phyloP scores from a whole-genome alignment of 2,113 vertebrate genomes.

The Lichenostomus cassidix region DNA sequence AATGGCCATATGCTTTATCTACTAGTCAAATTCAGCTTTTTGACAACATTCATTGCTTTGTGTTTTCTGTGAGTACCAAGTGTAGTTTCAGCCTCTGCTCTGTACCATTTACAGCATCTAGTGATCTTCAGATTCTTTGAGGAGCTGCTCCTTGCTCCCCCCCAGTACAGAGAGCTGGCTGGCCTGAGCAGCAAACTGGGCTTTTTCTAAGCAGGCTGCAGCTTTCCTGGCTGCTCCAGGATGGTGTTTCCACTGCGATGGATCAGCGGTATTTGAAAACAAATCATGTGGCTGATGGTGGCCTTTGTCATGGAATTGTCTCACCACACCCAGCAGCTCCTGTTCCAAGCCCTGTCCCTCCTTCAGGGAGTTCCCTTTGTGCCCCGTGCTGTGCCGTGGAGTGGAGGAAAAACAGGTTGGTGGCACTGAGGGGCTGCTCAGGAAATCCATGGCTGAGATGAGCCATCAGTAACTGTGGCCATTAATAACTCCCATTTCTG shows the following conservation, averaged over 20 bases:
- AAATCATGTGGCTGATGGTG: not conserved
- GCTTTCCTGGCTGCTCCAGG: not conserved
- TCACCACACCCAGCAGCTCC: fast-evolving
- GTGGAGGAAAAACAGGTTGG: too few relatives aligned
- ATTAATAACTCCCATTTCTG: fast-evolving
- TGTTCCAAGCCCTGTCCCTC: not conserved
- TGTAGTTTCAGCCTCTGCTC: fast-evolving
- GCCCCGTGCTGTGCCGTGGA: fast-evolving
- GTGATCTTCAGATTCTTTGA: not conserved
- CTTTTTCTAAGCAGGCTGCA: not conserved
- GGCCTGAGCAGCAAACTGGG: not conserved
- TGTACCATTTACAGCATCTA: not conserved
- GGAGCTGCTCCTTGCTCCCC: not conserved
- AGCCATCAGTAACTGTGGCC: fast-evolving
- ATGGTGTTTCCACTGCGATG: not conserved
- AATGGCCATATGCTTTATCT: not conserved
- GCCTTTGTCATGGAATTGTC: not conserved
- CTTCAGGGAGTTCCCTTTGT: not conserved
- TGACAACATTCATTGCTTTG: not conserved
- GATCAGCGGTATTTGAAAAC: not conserved
- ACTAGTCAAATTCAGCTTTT: not conserved
- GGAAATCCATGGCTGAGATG: not conserved
- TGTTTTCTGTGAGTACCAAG: not conserved
- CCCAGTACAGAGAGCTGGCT: not conserved
- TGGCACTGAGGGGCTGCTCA: not conserved